Conservation (phyloP, 2,888 invertebrate genomes). For the Melanophora roralis region DNA sequence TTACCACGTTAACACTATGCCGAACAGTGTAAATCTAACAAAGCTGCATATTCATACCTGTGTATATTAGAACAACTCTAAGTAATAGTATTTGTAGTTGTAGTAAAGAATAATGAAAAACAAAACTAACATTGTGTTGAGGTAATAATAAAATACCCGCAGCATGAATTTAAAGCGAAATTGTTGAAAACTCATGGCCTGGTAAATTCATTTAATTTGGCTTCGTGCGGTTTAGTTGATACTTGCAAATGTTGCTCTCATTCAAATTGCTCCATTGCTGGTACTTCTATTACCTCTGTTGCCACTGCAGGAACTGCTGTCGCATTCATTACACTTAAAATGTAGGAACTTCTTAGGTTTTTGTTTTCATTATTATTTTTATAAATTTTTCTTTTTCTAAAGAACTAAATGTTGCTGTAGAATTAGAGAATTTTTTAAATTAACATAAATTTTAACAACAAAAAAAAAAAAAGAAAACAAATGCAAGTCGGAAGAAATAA, state of each 20-base stretch:
- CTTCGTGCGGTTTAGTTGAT: conserved; percentile 44
- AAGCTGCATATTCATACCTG: no score
- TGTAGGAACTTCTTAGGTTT: conserved; percentile 54
- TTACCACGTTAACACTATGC: no score
- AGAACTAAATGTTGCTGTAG: not conserved
- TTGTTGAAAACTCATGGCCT: conserved; percentile 39
- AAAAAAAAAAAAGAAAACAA: conserved; percentile 12
- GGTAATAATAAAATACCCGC: conserved; percentile 59
- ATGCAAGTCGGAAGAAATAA: conserved; percentile 12
- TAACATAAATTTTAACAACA: conserved; percentile 55
- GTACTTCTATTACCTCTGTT: no score
- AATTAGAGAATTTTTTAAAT: conserved; percentile 56
- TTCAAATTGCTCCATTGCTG: no score
- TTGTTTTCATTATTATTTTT: conserved; percentile 42
- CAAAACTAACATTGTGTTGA: conserved; percentile 34
- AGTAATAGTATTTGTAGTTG: not conserved
- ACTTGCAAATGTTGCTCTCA: no score
- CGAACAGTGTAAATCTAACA: no score
- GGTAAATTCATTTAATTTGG: conserved; percentile 54
- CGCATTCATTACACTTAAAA: conserved; percentile 32
- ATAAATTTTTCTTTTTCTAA: not conserved
- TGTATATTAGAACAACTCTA: no score
- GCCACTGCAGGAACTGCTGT: not conserved
- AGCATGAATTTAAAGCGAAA: conserved; percentile 41
- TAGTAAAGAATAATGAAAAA: conserved; percentile 11